A percentile compares a stretch with the other conserved stretches of the same genome.
These are phyloP conservation scores for Cosmia pyralina DNA, from an alignment of 2,888 invertebrate genomes.

Conservation along the genomic window DNA sequence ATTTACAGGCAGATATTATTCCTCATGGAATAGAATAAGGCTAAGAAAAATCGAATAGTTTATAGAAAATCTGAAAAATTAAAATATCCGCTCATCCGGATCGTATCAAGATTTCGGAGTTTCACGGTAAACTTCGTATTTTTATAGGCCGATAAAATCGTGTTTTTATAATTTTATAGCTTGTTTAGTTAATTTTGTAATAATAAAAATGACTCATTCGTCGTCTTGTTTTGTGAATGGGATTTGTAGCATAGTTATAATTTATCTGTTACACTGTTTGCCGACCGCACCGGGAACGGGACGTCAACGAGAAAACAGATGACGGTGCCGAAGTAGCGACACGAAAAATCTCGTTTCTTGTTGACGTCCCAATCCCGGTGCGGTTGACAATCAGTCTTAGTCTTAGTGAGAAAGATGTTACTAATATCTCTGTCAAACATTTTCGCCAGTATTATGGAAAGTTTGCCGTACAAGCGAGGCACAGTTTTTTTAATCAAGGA, in stretches of 20 bases:
- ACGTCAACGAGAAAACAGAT: too few species aligned
- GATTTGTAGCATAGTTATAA: background rate
- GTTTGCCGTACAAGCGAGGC: too few species aligned
- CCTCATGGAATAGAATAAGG: too few species aligned
- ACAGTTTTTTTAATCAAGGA: too few species aligned
- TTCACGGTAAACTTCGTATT: slow-evolving; percentile 8
- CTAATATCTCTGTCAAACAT: background rate
- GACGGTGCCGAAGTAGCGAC: too few species aligned
- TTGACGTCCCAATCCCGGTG: too few species aligned
- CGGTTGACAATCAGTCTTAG: background rate
- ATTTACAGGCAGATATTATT: background rate
- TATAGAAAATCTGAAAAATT: too few species aligned
- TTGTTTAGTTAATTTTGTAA: slow-evolving; percentile 17
- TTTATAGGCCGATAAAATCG: slow-evolving; percentile 24
- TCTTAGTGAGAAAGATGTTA: too few species aligned
- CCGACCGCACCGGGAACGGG: too few species aligned
- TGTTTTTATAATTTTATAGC: slow-evolving; percentile 17
- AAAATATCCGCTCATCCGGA: slow-evolving; percentile 4
- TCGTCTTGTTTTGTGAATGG: background rate
- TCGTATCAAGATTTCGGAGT: slow-evolving; percentile 3
- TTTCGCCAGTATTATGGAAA: too few species aligned
- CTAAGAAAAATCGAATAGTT: too few species aligned
- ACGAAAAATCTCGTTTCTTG: too few species aligned
- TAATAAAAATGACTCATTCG: background rate
- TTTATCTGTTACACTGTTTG: background rate